Base-by-base conservation (phyloP, 2,888 invertebrate species). In the Diploptera punctata region DNA sequence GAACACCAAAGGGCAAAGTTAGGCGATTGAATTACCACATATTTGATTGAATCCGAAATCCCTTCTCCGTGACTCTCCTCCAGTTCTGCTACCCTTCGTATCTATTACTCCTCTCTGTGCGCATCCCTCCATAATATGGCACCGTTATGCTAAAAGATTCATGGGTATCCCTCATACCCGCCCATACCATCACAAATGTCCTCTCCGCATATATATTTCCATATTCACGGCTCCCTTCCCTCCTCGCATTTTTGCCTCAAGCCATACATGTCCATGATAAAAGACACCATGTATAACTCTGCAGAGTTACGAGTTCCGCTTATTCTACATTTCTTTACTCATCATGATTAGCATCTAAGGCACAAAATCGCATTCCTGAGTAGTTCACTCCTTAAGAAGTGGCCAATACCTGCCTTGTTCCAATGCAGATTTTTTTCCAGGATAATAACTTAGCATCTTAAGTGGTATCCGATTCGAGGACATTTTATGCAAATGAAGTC, bases 1-100 rank as follows among this genome's bases (percentile, higher is more conserved):
- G 29, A 57, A 9, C 31, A 29, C 26, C 7, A 16, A 57, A 18
- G n/a, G 57, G 4, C 13, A 9, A 57, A 57, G 57, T 29, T 31
- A n/a, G n/a, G 33, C 3, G 43, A 44, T 65, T 65, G 65, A 65
- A 65, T 65, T 47, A 65, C 47, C 47, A 47, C 65, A 26, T 29
- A 9, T 65, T 65, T 65, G 65, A 65, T 65, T 65, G 65, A 65
- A 44, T 26, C 47, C 4, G 18, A 57, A 24, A 13, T 57, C 57
- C 57, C 57, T 57, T 13, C 16, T 7, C 57, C n/a, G 24, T 29
- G 4, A 57, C 57, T 24, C 57, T 29, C 57, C 29, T 13, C n/a
- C 29, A 29, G 24, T 24, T 29, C 57, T 29, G 2, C 65, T 16
- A 18, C 29, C 47, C 44, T 65, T 57, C 16, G 26, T 47, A 44